Percentiles rank a stretch among this genome's conserved stretches.
These are phyloP conservation scores for Catharus bicknelli DNA, from an alignment of 2,113 vertebrate genomes.

Conservation along the genomic window DNA sequence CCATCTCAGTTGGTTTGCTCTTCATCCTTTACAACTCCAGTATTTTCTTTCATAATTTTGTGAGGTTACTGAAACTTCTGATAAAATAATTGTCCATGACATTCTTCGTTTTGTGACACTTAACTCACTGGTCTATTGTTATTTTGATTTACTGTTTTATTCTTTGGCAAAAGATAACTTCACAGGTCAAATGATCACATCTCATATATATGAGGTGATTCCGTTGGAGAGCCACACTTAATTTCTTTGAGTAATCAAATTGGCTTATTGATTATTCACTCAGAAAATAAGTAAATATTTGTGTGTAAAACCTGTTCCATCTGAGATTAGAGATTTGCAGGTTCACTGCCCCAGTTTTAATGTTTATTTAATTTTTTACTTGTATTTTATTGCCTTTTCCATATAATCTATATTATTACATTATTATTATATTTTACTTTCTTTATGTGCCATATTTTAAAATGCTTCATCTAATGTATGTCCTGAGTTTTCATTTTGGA, in stretches of 20 bases:
- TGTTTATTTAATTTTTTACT: background rate
- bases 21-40: background rate
- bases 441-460: background rate
- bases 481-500: background rate
- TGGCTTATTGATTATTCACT: background rate
- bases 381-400: background rate
- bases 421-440: background rate
- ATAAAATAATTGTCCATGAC: background rate
- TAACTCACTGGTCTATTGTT: background rate
- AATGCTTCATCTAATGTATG: background rate
- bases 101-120: background rate
- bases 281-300: background rate
- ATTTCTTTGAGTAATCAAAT: background rate
- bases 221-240: background rate
- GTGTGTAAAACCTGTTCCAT: background rate
- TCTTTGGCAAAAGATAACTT: background rate
- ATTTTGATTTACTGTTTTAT: background rate
- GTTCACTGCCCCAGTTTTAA: background rate
- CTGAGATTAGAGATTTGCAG: background rate
- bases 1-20: background rate
- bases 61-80: background rate
- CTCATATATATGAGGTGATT: background rate
- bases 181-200: background rate
- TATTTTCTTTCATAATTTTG: background rate
- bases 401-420: background rate